phyloP scores from a whole-genome alignment of 2,888 invertebrate genomes.

The Luperina testacea region DNA sequence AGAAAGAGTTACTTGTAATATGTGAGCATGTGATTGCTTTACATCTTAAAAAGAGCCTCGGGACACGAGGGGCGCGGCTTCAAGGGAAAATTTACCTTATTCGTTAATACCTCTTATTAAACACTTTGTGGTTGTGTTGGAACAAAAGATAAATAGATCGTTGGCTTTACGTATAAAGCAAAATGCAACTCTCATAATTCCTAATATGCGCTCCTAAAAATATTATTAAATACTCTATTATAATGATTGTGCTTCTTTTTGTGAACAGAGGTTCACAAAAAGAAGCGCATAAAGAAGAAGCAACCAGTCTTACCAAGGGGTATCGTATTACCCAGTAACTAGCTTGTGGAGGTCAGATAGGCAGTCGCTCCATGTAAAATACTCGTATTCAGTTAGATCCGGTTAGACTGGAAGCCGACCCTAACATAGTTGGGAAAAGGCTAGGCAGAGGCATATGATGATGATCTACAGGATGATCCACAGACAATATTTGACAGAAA shows the following conservation, averaged over 20 bases:
- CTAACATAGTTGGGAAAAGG: no score
- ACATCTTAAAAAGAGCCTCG: constrained; percentile 74
- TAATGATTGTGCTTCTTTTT: background rate
- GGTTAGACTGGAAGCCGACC: no score
- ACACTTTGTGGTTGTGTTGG: background rate
- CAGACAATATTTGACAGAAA: background rate
- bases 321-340: no score
- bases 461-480: no score
- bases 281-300: no score
- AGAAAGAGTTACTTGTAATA: constrained; percentile 74
- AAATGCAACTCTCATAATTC: background rate
- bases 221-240: background rate
- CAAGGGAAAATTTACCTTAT: constrained; percentile 70
- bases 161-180: background rate
- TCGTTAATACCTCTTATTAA: constrained; percentile 67
- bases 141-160: background rate
- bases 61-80: constrained; percentile 59
- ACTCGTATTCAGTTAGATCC: no score
- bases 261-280: background rate
- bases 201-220: background rate
- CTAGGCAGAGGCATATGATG: no score
- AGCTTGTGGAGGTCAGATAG: no score
- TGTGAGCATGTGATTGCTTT: constrained; percentile 76
- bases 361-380: no score
- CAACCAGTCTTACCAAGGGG: no score